Percentiles rank a stretch among this genome's conserved stretches.
These are phyloP conservation scores for Pantelozetes paolii DNA, from an alignment of 2,888 invertebrate species.

Conservation along the genomic window DNA sequence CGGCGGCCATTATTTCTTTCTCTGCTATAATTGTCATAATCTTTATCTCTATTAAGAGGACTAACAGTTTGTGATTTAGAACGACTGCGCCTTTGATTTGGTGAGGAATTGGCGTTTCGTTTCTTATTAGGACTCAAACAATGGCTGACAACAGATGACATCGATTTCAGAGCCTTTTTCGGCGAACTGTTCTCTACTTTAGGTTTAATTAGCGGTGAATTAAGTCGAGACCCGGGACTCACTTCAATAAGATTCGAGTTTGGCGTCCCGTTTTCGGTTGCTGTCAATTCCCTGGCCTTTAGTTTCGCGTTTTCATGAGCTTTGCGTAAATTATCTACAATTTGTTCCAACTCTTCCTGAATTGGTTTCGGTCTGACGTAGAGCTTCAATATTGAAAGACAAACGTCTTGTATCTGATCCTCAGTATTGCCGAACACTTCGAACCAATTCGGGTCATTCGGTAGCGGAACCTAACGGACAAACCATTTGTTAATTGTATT, in stretches of 20 bases:
- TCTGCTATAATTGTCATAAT: not conserved
- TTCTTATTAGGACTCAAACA: constrained; percentile 1
- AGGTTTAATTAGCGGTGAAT: not conserved
- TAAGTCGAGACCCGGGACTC: not conserved
- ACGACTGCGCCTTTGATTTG: not conserved
- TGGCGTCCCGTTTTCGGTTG: constrained; percentile 50
- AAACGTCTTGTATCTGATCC: constrained; percentile 76
- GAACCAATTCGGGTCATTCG: constrained; percentile 85
- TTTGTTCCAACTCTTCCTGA: constrained; percentile 67
- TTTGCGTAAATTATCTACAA: constrained; percentile 68
- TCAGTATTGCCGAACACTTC: constrained; percentile 77
- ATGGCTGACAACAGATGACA: not conserved
- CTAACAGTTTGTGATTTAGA: constrained; percentile 21
- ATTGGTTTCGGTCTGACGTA: constrained; percentile 76
- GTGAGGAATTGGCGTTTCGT: not conserved
- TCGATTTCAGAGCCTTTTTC: constrained; percentile 2
- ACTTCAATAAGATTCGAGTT: constrained; percentile 47
- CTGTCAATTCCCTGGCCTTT: constrained; percentile 48
- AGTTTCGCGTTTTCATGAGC: constrained; percentile 64
- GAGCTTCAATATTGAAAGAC: constrained; percentile 71
- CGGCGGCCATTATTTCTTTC: not conserved
- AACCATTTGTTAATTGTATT: not conserved
- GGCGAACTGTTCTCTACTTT: not conserved
- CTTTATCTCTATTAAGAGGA: constrained; percentile 13
- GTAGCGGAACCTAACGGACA: constrained; percentile 61